Conservation (phyloP, 2,797 vertebrate genomes). For the Arrhamphus sclerolepis region DNA sequence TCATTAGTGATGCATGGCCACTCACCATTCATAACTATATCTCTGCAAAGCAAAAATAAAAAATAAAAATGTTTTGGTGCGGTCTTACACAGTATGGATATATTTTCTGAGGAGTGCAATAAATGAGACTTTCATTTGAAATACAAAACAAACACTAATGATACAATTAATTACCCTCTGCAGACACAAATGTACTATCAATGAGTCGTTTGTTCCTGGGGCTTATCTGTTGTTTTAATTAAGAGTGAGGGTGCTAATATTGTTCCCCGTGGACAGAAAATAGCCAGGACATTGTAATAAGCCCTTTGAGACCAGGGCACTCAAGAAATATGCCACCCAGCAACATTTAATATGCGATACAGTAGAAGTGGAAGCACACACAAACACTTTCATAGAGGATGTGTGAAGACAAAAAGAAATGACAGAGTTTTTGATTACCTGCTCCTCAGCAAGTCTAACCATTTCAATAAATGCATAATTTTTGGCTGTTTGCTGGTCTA, state of each 20-base stretch:
- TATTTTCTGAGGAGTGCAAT: conserved; percentile 31
- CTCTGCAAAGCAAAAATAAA: conserved; percentile 42
- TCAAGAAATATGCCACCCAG: conserved; percentile 12
- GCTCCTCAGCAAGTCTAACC: too few relatives aligned
- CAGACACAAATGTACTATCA: conserved; percentile 52
- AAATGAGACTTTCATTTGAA: conserved; percentile 52
- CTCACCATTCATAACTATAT: conserved; percentile 29
- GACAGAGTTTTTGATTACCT: too few relatives aligned
- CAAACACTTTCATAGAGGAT: not conserved
- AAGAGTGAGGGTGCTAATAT: conserved; percentile 40
- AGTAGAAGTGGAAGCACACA: not conserved
- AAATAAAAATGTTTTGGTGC: conserved; percentile 33
- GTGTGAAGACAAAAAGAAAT: too few relatives aligned
- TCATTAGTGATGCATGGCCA: conserved; percentile 59
- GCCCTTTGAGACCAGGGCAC: conserved; percentile 8
- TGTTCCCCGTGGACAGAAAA: conserved; percentile 37
- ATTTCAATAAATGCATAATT: too few relatives aligned
- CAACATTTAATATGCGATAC: not conserved
- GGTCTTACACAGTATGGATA: conserved; percentile 42
- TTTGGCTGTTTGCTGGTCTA: too few relatives aligned
- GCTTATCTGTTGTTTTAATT: conserved; percentile 68
- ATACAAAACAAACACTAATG: conserved; percentile 63
- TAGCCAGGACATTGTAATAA: conserved; percentile 36
- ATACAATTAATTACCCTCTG: conserved; percentile 55
- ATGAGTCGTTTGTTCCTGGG: conserved; percentile 49